Conservation (phyloP, 1,140 invertebrate species). For the Nasonia vitripennis region DNA sequence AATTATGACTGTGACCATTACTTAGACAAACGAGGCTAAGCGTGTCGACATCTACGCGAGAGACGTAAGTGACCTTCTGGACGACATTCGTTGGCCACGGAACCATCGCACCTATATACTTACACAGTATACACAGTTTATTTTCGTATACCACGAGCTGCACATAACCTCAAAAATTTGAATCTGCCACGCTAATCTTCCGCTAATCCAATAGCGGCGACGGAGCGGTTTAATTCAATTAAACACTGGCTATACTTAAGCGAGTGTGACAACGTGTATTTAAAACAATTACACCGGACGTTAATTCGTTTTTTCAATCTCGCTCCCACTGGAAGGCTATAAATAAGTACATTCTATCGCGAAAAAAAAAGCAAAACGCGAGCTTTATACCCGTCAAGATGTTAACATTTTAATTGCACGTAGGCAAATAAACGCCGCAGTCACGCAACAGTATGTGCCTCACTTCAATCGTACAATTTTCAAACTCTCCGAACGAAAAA, state of each 20-base stretch:
- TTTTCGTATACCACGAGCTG: too few relatives aligned
- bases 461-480: neutral
- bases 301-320: neutral
- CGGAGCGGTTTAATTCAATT: neutral
- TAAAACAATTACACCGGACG: neutral
- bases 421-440: neutral
- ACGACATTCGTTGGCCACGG: constrained; percentile 45
- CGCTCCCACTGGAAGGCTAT: neutral
- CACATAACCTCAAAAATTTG: neutral
- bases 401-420: neutral
- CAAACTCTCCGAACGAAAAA: neutral
- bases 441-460: neutral
- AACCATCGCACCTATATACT: constrained; percentile 29
- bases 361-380: neutral
- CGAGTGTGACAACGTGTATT: neutral
- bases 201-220: too few relatives aligned
- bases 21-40: constrained; percentile 69
- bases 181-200: neutral
- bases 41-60: constrained; percentile 62
- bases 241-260: neutral
- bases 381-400: neutral
- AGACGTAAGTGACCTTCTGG: constrained; percentile 58
- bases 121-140: too few relatives aligned
- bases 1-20: constrained; percentile 66
- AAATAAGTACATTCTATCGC: neutral